A percentile compares a stretch with the other conserved stretches of the same genome.
These are phyloP conservation scores for Lampropteryx suffumata DNA, from an alignment of 2,888 invertebrate species.

Conservation along the genomic window DNA sequence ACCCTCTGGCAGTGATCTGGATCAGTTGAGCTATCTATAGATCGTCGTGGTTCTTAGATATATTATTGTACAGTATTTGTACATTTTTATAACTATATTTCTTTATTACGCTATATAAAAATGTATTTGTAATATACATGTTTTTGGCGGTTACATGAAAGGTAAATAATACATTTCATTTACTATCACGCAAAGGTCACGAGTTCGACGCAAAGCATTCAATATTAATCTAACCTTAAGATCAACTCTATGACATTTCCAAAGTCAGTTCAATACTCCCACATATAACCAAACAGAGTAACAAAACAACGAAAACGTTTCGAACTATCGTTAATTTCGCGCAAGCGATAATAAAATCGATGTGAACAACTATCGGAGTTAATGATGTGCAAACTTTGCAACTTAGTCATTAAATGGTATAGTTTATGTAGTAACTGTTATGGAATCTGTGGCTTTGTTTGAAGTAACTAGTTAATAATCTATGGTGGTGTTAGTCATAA, in stretches of 20 bases:
- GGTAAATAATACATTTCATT: too few species aligned
- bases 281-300: background rate
- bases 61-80: too few species aligned
- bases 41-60: too few species aligned
- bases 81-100: too few species aligned
- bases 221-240: background rate
- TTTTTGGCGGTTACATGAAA: too few species aligned
- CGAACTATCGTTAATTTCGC: constrained; percentile 19
- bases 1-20: too few species aligned
- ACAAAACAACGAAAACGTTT: background rate
- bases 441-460: constrained; percentile 5
- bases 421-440: constrained; percentile 24
- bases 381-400: constrained; percentile 56
- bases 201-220: too few species aligned
- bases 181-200: too few species aligned
- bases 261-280: background rate
- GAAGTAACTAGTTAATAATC: constrained; percentile 8
- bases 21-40: too few species aligned
- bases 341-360: constrained; percentile 24
- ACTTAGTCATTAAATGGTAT: constrained; percentile 48
- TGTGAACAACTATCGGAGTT: constrained; percentile 35
- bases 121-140: too few species aligned
- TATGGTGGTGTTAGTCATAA: constrained; percentile 14
- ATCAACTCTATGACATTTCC: background rate
- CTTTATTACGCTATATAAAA: too few species aligned